Evolutionary conservation across 30 jellyfish, hydroid and myxozoan genomes (phyloP).

Genomic region (Nemopilema nomurai): DNA sequence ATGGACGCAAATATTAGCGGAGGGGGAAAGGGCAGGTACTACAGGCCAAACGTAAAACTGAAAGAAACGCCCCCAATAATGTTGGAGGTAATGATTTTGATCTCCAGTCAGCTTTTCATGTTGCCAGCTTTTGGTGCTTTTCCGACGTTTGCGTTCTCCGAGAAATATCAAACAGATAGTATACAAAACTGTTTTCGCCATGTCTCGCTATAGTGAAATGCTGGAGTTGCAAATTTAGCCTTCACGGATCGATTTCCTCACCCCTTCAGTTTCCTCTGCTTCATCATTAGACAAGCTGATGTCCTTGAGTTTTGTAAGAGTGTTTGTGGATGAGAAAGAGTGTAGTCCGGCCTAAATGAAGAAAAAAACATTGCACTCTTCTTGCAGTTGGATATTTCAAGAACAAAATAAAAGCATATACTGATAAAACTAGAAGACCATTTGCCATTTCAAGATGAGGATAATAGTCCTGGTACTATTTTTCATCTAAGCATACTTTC

Average conservation of each 20-base stretch:
- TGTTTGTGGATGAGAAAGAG: background rate
- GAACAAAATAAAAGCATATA: background rate
- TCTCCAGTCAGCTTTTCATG: background rate
- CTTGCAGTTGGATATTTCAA: background rate
- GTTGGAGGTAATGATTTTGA: no score
- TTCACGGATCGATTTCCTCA: background rate
- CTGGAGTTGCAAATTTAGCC: no score
- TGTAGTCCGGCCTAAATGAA: slow-evolving; percentile 8
- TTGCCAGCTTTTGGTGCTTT: background rate
- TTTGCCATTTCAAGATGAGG: no score
- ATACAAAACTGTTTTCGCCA: background rate
- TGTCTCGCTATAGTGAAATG: background rate
- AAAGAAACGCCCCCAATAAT: no score
- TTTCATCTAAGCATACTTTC: no score
- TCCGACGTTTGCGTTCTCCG: background rate
- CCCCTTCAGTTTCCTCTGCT: background rate
- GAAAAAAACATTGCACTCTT: background rate
- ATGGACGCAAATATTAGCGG: no score
- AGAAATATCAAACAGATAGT: background rate
- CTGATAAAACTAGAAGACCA: background rate
- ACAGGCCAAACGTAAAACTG: no score
- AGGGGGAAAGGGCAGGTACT: no score
- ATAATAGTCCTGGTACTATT: no score
- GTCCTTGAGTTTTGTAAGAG: slow-evolving; percentile 4
- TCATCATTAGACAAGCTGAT: background rate